Percentiles rank a stretch among this genome's conserved stretches.
These are phyloP conservation scores for Desmophyllum pertusum DNA, from an alignment of 92 coral and sea anemone species.

Conservation along the genomic window DNA sequence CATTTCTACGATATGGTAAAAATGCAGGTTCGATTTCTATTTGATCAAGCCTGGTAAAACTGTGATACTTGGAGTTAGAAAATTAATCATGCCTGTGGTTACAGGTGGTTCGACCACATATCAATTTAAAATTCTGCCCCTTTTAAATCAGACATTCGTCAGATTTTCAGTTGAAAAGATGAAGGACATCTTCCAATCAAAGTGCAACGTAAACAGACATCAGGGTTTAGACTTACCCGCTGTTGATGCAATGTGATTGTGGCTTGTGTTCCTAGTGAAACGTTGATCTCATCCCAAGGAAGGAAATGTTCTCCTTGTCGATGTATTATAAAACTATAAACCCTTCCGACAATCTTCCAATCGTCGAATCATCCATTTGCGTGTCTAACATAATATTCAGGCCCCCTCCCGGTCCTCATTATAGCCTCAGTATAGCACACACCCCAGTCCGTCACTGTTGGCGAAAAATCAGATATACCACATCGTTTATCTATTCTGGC, in stretches of 20 bases:
- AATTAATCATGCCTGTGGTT: too few species aligned
- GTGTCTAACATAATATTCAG: constrained; percentile 23
- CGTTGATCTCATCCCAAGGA: constrained; percentile 28
- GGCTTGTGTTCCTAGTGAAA: constrained; percentile 40
- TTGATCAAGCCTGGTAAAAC: too few species aligned
- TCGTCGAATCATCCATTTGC: constrained; percentile 22
- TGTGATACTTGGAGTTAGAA: too few species aligned
- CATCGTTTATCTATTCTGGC: not conserved
- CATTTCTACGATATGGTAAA: too few species aligned
- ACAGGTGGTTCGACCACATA: too few species aligned
- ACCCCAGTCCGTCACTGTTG: constrained; percentile 21
- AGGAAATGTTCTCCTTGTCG: constrained; percentile 38
- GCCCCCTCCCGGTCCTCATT: constrained; percentile 39
- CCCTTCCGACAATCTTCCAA: constrained; percentile 55
- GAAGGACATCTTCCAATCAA: too few species aligned
- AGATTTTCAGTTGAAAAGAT: too few species aligned
- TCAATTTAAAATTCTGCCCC: too few species aligned
- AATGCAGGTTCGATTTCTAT: too few species aligned
- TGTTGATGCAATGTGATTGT: constrained; percentile 28
- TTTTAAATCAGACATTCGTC: too few species aligned
- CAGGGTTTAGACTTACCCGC: constrained; percentile 13
- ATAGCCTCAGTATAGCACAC: constrained; percentile 47
- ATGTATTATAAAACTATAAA: constrained; percentile 35
- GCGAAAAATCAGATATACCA: not conserved
- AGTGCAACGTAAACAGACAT: not conserved